These are phyloP conservation scores for Cuculus canorus DNA, from an alignment of 2,797 vertebrate genomes.

Conservation along the genomic window DNA sequence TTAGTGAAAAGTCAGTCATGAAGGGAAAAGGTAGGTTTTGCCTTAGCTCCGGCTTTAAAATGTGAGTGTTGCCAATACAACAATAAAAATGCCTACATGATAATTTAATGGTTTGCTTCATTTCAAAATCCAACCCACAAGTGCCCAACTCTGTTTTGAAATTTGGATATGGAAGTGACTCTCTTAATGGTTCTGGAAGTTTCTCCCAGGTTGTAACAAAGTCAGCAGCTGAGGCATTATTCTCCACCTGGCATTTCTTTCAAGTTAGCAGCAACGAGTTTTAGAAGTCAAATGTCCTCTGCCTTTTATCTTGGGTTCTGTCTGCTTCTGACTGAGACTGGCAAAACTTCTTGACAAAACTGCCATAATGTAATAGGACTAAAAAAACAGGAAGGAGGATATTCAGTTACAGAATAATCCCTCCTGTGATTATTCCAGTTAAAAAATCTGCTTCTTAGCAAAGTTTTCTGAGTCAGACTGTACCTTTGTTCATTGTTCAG, in stretches of 20 bases:
- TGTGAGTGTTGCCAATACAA: not conserved
- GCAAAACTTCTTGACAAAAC: slow-evolving; percentile 9
- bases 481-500: not conserved
- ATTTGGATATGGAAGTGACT: not conserved
- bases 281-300: not conserved
- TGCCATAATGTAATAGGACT: not conserved
- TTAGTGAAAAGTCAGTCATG: not conserved
- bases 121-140: not conserved
- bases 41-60: not conserved
- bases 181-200: not conserved
- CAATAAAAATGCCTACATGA: not conserved
- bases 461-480: not conserved
- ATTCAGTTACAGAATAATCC: not conserved
- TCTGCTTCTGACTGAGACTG: slow-evolving; percentile 3
- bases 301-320: not conserved
- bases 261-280: slow-evolving; percentile 9
- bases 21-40: not conserved
- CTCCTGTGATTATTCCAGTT: not conserved
- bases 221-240: slow-evolving; percentile 5
- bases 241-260: slow-evolving; percentile 31
- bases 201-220: slow-evolving; percentile 19
- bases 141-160: not conserved
- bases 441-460: not conserved
- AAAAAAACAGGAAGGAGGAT: not conserved
- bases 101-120: not conserved